phyloP scores from a whole-genome alignment of 2,113 vertebrate genomes.

The Smithornis capensis region DNA sequence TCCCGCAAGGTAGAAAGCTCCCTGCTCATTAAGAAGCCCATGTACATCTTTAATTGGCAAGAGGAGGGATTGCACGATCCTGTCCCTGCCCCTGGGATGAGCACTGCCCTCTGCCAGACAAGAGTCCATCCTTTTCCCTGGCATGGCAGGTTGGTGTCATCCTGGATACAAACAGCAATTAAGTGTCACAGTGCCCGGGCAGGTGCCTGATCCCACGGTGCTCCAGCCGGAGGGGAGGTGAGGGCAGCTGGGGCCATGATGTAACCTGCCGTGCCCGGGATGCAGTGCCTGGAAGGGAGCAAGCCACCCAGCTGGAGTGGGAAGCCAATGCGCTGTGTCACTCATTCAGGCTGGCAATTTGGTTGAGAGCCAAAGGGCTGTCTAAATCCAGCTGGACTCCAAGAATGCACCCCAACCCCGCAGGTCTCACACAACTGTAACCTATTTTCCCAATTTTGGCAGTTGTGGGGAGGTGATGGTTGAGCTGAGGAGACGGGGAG shows the following conservation, averaged over 20 bases:
- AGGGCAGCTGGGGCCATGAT: not conserved
- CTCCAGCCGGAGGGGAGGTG: fast-evolving
- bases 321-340: not conserved
- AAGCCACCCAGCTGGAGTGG: not conserved
- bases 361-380: conserved; percentile 15
- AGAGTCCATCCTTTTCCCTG: not conserved
- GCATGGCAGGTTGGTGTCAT: not conserved
- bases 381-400: not conserved
- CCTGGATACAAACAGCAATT: not conserved
- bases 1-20: not conserved
- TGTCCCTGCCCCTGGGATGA: not conserved
- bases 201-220: fast-evolving
- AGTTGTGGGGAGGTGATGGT: fast-evolving
- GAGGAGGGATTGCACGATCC: not conserved
- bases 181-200: not conserved
- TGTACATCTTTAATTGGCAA: not conserved
- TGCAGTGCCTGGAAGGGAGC: not conserved
- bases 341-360: not conserved
- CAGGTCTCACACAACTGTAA: fast-evolving
- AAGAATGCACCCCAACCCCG: not conserved
- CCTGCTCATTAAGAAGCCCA: not conserved
- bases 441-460: not conserved
- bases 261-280: not conserved
- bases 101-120: not conserved
- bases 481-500: not conserved